phyloP scores from a whole-genome alignment of 2,888 invertebrate genomes.

The Acanthoscelides obtectus region DNA sequence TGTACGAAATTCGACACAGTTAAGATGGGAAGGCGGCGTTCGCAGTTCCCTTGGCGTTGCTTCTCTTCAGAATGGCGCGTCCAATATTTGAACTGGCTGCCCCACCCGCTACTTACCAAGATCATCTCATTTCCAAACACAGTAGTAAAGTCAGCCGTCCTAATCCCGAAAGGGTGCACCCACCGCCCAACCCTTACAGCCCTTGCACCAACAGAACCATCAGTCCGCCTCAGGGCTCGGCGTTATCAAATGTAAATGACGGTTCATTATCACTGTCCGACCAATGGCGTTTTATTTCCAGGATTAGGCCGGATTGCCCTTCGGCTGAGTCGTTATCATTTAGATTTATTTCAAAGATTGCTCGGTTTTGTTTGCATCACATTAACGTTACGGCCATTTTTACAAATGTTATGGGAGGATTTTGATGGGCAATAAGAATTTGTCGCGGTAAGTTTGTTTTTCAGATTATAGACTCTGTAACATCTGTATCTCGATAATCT shows the following conservation, averaged over 20 bases:
- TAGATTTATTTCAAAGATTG: not conserved
- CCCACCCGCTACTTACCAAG: not conserved
- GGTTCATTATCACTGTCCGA: not conserved
- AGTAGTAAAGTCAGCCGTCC: not conserved
- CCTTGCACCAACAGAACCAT: not conserved
- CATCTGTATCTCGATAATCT: too few species aligned
- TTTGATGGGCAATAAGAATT: not conserved
- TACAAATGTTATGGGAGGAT: not conserved
- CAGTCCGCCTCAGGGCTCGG: not conserved
- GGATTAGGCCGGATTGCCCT: not conserved
- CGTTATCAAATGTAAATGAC: not conserved
- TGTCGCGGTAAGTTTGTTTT: not conserved
- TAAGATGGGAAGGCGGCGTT: too few species aligned
- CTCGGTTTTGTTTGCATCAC: not conserved
- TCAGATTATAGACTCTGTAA: not conserved
- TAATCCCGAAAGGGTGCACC: not conserved
- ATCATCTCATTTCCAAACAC: not conserved
- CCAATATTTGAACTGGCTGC: not conserved
- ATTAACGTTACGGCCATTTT: not conserved
- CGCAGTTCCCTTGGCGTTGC: too few species aligned
- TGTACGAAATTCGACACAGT: too few species aligned
- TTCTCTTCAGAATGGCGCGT: too few species aligned
- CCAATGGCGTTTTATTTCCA: not conserved
- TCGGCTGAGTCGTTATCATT: not conserved
- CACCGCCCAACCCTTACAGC: too few species aligned